Percentiles rank a stretch among this genome's conserved stretches.
Conservation (phyloP, 2,888 invertebrate species). For the Lymantria monacha region DNA sequence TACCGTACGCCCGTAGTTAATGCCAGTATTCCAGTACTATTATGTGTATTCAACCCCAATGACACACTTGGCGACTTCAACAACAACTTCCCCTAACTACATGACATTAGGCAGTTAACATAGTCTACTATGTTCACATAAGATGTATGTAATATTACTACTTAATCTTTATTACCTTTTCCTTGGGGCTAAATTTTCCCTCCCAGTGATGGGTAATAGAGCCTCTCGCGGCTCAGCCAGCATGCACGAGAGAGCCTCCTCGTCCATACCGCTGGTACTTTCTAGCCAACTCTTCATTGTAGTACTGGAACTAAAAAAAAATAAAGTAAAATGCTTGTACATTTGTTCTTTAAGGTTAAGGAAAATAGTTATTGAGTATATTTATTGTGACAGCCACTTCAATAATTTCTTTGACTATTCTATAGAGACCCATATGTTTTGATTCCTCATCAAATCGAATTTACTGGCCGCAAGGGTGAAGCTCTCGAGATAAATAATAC, state of each 20-base stretch:
- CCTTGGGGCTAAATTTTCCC: conserved; percentile 74
- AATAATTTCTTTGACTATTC: conserved; percentile 27
- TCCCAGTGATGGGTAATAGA: conserved; percentile 73
- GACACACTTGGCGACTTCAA: no score
- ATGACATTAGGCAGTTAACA: no score
- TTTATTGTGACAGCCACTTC: not conserved
- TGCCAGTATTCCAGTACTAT: no score
- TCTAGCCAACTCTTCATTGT: conserved; percentile 78
- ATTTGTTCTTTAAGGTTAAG: not conserved
- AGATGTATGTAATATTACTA: no score
- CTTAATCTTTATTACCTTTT: conserved; percentile 47
- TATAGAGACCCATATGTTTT: conserved; percentile 61
- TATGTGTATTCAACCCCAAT: no score
- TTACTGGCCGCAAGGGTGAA: conserved; percentile 64
- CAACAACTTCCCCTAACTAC: no score
- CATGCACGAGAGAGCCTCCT: conserved; percentile 66
- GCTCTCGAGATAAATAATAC: conserved; percentile 69
- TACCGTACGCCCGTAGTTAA: no score
- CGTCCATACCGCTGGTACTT: conserved; percentile 63
- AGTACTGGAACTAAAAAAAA: conserved; percentile 18
- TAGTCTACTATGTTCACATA: no score
- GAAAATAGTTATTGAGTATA: not conserved
- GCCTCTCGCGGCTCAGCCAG: conserved; percentile 77
- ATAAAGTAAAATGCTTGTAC: no score
- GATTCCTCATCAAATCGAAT: conserved; percentile 69